Conservation (phyloP, 2,113 vertebrate genomes). For the Pitta sordida region DNA sequence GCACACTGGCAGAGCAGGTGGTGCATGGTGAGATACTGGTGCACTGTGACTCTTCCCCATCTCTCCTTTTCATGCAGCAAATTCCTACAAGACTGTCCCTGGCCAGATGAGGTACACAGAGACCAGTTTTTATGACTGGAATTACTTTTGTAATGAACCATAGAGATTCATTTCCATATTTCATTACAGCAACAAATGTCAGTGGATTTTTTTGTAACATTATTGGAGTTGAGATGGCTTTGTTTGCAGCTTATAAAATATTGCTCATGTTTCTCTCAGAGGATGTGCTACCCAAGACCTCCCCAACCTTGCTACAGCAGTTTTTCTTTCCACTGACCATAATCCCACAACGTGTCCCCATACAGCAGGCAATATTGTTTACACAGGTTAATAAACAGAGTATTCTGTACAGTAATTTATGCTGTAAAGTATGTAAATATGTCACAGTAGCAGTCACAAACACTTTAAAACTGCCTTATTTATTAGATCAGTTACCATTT, state of each 20-base stretch:
- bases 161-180: background rate
- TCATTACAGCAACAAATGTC: background rate
- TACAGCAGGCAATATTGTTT: constrained; percentile 22
- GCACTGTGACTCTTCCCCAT: fast-evolving
- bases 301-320: background rate
- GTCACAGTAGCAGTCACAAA: constrained; percentile 42
- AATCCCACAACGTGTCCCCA: background rate
- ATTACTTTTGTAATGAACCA: background rate
- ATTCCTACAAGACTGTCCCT: background rate
- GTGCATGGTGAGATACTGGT: fast-evolving
- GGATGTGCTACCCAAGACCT: background rate
- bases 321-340: background rate
- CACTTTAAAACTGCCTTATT: constrained; percentile 55
- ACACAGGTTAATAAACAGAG: constrained; percentile 24
- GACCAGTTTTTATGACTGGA: background rate
- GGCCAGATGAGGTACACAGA: background rate
- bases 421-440: constrained; percentile 61
- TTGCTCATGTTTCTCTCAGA: background rate
- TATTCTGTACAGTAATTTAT: constrained; percentile 61
- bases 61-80: background rate
- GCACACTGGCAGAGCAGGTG: fast-evolving
- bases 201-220: background rate
- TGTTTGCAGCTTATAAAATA: background rate
- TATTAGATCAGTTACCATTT: constrained; percentile 24
- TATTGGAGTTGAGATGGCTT: background rate